Conservation (phyloP, 2,888 invertebrate species). For the Trachelus tabidus region DNA sequence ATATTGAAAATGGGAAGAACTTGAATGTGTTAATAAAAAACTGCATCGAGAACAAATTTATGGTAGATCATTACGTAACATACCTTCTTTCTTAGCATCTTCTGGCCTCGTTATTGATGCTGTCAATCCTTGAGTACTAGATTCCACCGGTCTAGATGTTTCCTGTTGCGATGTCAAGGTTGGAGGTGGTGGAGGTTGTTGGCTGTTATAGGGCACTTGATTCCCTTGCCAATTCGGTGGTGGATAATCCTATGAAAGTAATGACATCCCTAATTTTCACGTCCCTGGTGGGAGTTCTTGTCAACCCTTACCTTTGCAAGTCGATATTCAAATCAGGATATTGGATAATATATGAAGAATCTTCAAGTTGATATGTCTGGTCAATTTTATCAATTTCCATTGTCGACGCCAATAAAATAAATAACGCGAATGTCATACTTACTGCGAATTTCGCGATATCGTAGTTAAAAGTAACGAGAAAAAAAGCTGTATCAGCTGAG, state of each 20-base stretch:
- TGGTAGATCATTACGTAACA: conserved; percentile 14
- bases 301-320: conserved; percentile 52
- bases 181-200: conserved; percentile 55
- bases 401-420: conserved; percentile 43
- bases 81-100: conserved; percentile 65
- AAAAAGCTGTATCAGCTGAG: conserved; percentile 15
- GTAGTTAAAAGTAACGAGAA: conserved; percentile 26
- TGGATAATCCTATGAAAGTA: conserved; percentile 59
- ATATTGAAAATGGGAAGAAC: not conserved
- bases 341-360: conserved; percentile 48
- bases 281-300: conserved; percentile 29
- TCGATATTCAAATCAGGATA: conserved; percentile 48
- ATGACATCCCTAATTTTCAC: conserved; percentile 30
- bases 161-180: conserved; percentile 47
- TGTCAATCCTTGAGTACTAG: not conserved
- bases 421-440: conserved; percentile 47
- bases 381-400: conserved; percentile 41
- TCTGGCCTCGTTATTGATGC: conserved; percentile 51
- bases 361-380: conserved; percentile 43
- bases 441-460: conserved; percentile 31
- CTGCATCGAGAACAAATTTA: not conserved
- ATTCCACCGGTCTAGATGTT: conserved; percentile 44
- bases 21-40: not conserved
- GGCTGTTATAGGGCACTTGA: conserved; percentile 60
- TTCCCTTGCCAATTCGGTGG: conserved; percentile 60